phyloP scores from a whole-genome alignment of 2,113 vertebrate genomes.

The Thermophis baileyi region DNA sequence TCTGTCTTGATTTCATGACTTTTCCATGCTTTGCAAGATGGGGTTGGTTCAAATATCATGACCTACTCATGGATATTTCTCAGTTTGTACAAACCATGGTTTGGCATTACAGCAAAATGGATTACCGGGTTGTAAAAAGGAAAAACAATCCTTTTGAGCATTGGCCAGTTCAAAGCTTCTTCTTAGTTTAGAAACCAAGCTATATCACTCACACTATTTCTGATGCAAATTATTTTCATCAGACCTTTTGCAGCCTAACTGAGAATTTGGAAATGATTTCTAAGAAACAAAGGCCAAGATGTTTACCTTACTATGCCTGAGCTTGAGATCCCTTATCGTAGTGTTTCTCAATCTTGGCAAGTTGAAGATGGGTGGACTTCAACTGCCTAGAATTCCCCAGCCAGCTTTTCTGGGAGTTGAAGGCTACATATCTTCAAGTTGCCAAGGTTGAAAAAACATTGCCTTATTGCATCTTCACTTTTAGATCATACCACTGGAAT shows the following conservation, averaged over 20 bases:
- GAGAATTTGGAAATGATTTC: neutral
- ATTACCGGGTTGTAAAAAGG: neutral
- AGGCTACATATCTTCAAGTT: neutral
- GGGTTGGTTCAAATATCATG: neutral
- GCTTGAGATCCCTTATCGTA: neutral
- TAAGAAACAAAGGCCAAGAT: neutral
- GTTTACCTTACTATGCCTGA: neutral
- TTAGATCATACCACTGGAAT: neutral
- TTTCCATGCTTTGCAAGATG: neutral
- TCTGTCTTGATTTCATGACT: neutral
- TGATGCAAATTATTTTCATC: neutral
- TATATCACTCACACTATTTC: neutral
- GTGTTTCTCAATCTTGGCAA: neutral
- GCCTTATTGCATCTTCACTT: neutral
- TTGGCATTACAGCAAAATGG: neutral
- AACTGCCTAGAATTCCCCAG: neutral
- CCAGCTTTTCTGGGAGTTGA: neutral
- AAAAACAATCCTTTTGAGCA: neutral
- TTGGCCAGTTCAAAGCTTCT: neutral
- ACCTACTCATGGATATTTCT: neutral
- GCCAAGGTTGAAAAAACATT: neutral
- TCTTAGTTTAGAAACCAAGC: neutral
- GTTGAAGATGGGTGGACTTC: neutral
- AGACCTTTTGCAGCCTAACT: neutral
- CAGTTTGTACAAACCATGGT: neutral